Conservation (phyloP, 1,140 invertebrate species). For the Theocolax elegans region DNA sequence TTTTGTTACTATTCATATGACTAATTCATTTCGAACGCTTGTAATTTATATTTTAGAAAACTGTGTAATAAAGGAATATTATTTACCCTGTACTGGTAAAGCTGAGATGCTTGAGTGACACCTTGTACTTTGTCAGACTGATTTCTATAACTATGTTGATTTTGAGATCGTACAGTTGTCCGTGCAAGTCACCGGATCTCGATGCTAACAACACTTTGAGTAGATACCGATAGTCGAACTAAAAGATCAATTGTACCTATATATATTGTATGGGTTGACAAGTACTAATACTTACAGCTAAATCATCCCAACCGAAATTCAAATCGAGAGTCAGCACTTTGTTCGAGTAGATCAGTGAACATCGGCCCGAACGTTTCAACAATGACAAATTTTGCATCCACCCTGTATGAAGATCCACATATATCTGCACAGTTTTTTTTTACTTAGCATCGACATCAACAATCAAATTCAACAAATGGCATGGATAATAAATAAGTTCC, state of each 20-base stretch:
- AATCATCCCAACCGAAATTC: slow-evolving; percentile 44
- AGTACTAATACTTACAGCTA: slow-evolving; percentile 45
- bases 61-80: no score
- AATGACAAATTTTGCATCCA: slow-evolving; percentile 46
- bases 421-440: slow-evolving; percentile 7
- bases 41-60: no score
- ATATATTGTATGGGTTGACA: background rate
- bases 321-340: slow-evolving; percentile 38
- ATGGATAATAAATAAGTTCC: no score
- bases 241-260: slow-evolving; percentile 1
- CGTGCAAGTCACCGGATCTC: slow-evolving; percentile 1
- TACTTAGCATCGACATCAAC: background rate
- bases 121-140: slow-evolving; percentile 5
- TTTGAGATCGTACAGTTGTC: background rate
- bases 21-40: no score
- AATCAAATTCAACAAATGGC: no score
- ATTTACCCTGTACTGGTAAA: slow-evolving; percentile 9
- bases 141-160: background rate
- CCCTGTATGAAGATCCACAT: slow-evolving; percentile 28
- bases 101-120: background rate
- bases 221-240: slow-evolving; percentile 42
- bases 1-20: no score
- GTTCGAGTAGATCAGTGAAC: slow-evolving; percentile 28
- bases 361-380: slow-evolving; percentile 35
- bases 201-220: background rate